phyloP scores from a whole-genome alignment of 1,140 invertebrate genomes.

The Drosophila mauritiana region DNA sequence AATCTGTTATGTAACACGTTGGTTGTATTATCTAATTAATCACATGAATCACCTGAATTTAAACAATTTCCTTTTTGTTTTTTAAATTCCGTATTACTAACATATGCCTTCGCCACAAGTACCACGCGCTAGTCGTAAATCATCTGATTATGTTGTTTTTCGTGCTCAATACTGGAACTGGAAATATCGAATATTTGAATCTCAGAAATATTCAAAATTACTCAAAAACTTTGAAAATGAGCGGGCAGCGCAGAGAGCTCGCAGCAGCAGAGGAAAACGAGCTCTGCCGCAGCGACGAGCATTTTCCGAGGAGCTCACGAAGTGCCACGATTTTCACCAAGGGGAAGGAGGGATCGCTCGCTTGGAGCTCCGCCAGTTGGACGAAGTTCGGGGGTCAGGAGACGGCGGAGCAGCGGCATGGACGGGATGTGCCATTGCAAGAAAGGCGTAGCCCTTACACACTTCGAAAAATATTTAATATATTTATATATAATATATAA shows the following conservation, averaged over 20 bases:
- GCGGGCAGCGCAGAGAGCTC: not conserved
- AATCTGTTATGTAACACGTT: too few relatives aligned
- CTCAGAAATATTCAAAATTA: conserved; percentile 28
- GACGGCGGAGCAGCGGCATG: conserved; percentile 1
- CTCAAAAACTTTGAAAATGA: conserved; percentile 8
- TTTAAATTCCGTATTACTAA: too few relatives aligned
- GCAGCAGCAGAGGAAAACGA: conserved; percentile 21
- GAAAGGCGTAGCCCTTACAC: not conserved
- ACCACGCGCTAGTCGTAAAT: conserved; percentile 29
- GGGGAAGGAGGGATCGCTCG: conserved; percentile 36
- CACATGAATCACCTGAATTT: too few relatives aligned
- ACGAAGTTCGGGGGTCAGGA: conserved; percentile 10
- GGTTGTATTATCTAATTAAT: too few relatives aligned
- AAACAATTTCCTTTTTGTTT: too few relatives aligned
- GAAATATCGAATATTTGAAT: conserved; percentile 1
- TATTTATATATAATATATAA: too few relatives aligned
- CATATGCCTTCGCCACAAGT: not conserved
- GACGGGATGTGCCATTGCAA: conserved; percentile 15
- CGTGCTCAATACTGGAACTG: conserved; percentile 2
- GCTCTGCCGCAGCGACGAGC: conserved; percentile 23
- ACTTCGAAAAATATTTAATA: not conserved
- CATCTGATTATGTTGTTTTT: conserved; percentile 9
- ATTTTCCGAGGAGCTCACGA: conserved; percentile 46
- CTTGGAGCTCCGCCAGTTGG: conserved; percentile 76
- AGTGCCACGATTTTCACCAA: conserved; percentile 8